Evolutionary conservation across 2,113 vertebrate genomes (phyloP).

Genomic region (Dromaius novaehollandiae): DNA sequence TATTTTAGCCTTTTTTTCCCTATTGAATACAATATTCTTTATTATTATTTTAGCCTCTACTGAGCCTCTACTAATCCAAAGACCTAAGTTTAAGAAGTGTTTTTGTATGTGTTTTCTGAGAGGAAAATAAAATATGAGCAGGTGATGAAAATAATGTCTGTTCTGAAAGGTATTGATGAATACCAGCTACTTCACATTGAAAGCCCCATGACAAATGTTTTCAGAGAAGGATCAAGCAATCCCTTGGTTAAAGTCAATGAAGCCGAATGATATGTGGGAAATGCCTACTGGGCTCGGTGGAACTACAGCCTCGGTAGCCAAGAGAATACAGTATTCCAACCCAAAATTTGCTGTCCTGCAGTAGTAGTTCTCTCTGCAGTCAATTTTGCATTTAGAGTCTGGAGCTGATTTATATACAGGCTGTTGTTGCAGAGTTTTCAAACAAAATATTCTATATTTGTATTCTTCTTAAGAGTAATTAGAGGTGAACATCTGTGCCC

Average conservation of each 20-base stretch:
- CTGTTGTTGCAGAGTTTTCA: not conserved
- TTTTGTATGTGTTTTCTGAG: not conserved
- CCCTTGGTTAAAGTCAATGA: not conserved
- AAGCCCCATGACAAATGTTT: not conserved
- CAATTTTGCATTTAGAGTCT: conserved; percentile 15
- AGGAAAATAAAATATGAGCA: not conserved
- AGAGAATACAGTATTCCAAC: not conserved
- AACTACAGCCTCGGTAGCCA: not conserved
- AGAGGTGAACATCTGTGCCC: conserved; percentile 44
- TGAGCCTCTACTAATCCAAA: not conserved
- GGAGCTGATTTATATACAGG: conserved; percentile 7
- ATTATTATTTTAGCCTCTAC: not conserved
- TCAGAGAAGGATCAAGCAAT: not conserved
- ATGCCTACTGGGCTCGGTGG: not conserved
- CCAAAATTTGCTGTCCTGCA: not conserved
- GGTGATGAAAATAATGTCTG: not conserved
- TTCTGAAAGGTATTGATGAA: not conserved
- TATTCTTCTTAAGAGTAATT: conserved; percentile 34
- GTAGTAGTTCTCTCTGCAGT: not conserved
- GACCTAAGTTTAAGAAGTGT: not conserved
- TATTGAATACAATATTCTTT: not conserved
- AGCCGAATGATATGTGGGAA: not conserved
- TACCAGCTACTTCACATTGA: not conserved
- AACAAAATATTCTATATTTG: conserved; percentile 16
- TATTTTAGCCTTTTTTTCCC: not conserved